Evolutionary conservation across 2,888 invertebrate species (phyloP).

Genomic region (Acanthosepion esculentum): DNA sequence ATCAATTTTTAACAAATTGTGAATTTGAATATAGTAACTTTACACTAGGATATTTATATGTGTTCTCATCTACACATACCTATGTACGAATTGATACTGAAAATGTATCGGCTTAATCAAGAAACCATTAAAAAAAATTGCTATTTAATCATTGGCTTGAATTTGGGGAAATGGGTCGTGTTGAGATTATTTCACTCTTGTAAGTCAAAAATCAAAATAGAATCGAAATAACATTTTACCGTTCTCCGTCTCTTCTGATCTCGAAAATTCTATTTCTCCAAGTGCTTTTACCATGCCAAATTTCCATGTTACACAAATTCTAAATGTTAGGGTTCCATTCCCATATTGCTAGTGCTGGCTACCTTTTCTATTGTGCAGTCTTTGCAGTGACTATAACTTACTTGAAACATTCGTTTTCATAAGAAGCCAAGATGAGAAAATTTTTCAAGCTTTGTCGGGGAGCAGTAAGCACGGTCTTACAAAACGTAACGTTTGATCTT

Average conservation of each 20-base stretch:
- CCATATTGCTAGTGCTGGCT: neutral
- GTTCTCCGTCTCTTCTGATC: too few species aligned
- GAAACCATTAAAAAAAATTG: too few species aligned
- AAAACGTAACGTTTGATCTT: neutral
- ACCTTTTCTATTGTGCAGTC: neutral
- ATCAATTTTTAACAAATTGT: too few species aligned
- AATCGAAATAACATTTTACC: too few species aligned
- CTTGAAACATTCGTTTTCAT: slow-evolving; percentile 38
- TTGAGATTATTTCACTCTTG: too few species aligned
- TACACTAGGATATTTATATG: neutral
- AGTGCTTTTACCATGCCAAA: neutral
- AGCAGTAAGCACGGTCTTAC: neutral
- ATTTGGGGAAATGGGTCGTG: too few species aligned
- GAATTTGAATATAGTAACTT: too few species aligned
- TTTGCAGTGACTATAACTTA: slow-evolving; percentile 33
- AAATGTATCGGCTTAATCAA: too few species aligned
- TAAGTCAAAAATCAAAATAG: too few species aligned
- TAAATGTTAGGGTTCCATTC: neutral
- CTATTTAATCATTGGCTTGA: too few species aligned
- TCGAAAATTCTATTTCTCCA: too few species aligned
- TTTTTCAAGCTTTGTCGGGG: slow-evolving; percentile 2
- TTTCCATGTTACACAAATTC: neutral
- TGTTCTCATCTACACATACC: neutral
- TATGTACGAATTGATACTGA: neutral
- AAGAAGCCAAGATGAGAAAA: neutral